Evolutionary conservation across 2,888 invertebrate genomes (phyloP), one percentile per base, ranked within the genome.

Genomic region (Polyommatus icarus): DNA sequence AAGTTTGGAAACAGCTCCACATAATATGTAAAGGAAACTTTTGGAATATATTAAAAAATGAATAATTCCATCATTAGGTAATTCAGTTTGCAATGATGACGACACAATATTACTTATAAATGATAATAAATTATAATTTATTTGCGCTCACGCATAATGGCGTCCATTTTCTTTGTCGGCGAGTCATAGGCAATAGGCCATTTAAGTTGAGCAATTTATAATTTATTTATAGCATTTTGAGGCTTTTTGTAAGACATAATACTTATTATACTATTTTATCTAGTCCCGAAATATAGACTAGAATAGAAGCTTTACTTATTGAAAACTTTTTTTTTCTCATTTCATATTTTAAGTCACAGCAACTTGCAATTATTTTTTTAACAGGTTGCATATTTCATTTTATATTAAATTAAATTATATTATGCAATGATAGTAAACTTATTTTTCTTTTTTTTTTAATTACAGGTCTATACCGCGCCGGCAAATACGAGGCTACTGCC

Each of bases 401-500:
- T 2, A 32, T 36, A 36, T 6, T 36, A 36, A 32, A 32, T 5
- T 32, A 32, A 32, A 32, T 32, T 32, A 36, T 36, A 36, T 6
- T 6, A 36, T 36, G 36, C 36, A 36, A 36, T 36, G 0, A 36
- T 6, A 36, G 50, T 50, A 50, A 50, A 67, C n/a, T 76, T 73
- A 15, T 50, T 3, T 59, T 76, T 77, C n/a, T 76, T 57, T 76
- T 78, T 77, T 40, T 77, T 50, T 20, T 1, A 78, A 78, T 89
- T 91, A 79, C 90, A 94, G 93, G 93, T 85, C 91, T 90, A 83
- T 94, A 94, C 91, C 92, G 90, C 87, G 90, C 93, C 15, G 89
- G 85, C 77, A 93, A 93, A 83, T 91, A 94, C 83, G 91, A 89
- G 36, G 89, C 88, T 20, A 88, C 85, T 32, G 83, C 84, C 15